Base-by-base conservation (phyloP, 2,113 vertebrate genomes). In the Lepisosteus osseus region DNA sequence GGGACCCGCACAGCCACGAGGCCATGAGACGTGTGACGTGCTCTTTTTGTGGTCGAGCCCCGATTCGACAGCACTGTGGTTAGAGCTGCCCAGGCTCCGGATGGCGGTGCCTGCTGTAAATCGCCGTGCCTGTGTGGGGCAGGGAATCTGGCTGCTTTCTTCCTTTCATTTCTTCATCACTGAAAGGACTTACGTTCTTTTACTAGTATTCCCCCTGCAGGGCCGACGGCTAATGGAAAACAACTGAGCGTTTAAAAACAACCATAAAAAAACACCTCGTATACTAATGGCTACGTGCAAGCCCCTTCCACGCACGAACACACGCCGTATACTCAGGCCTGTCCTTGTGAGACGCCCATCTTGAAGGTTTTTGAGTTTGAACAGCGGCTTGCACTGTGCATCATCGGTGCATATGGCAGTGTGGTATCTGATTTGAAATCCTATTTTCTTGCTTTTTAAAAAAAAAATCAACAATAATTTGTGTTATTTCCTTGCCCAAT, bases 261-360 rank as follows among this genome's bases (percentile, higher is more conserved):
- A 82, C 78, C 70, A 17, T 70, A 68, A 71, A 67, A 29, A 29
- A 40, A 82, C 65, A 70, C 71, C 69, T 29, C 29, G 66, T 83
- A 82, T 79, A 82, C 78, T 74, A 76, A 79, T 70, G 57, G 47
- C 72, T 74, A 76, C 77, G 75, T 72, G 29, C 29, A 29, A 29
- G 29, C 29, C 29, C 29, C 29, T 29, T 29, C 29, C 29, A 29
- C 29, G 29, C 29, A 29, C 29, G 29, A 29, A 29, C 29, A 29
- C 29, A 2, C 29, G 29, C 29, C 75, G 68, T 80, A 77, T 81
- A 1, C 29, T 29, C 29, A 29, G 29, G 29, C 29, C 29, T 29
- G 29, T 29, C 29, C 29, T 29, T 29, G 29, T 29, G 29, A 29
- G 29, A 29, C 29, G 29, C 29, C 29, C 29, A 29, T 29, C 29